Base-by-base conservation (phyloP, 2,797 vertebrate genomes). In the Coilia nasus region DNA sequence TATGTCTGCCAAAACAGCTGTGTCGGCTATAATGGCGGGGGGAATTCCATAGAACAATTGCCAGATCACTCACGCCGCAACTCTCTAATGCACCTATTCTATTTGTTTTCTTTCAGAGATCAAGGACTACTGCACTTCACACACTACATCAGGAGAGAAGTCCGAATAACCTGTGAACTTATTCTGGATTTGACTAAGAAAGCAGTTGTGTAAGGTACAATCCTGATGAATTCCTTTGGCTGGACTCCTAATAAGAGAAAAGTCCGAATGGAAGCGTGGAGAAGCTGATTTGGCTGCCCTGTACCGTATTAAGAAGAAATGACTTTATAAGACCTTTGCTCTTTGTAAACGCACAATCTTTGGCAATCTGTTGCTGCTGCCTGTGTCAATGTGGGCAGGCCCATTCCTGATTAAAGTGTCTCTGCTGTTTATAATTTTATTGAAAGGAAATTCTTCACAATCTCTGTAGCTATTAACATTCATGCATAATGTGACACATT, bases 71-170 rank as follows among this genome's bases (percentile, higher is more conserved):
- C 57, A 78, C 19, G 7, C 31, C 19, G 0, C 17, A n/a, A 3
- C 71, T 78, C 5, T 21, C 71, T 21, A 44, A 44, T 41, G 7
- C 0, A 44, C 10, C 0, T 82, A n/a, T 88, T 2, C 28, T 9
- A 10, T 31, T 81, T 28, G 84, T 14, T 85, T 5, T 82, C 86
- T 84, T 0, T 81, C 92, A 96, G 96, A 92, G 87, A 84, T 96
- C 87, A 87, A 88, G 89, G 92, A 94, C 75, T 95, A 94, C 89
- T 96, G 95, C 81, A 91, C 88, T 75, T 94, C 90, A 87, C 87
- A 83, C 9, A 81, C 1, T 59, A 90, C 23, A 4, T 89, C 91
- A 59, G 86, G 91, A 82, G 90, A 88, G 41, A 92, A 85, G 35
- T 10, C 83, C 56, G 87, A n/a, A 5, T 41, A 46, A 6, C 83